Conservation (phyloP, 2,888 invertebrate genomes). For the Tuta absoluta region DNA sequence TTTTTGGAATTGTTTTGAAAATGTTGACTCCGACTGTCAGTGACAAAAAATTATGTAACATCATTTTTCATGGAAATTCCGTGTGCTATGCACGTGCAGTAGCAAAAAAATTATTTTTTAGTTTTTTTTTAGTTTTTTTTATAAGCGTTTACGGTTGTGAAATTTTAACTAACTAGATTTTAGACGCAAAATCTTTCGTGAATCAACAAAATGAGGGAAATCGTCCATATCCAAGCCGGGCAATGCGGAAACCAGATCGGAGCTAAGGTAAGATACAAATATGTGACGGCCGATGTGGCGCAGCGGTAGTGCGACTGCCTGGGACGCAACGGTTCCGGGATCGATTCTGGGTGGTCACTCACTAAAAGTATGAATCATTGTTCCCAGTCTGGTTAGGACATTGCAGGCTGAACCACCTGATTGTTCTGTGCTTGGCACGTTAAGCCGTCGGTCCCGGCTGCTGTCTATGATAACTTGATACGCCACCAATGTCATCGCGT, state of each 20-base stretch:
- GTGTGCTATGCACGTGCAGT: conserved; percentile 56
- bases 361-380: too few relatives aligned
- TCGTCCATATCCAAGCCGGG: conserved; percentile 90
- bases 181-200: conserved; percentile 57
- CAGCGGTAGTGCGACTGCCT: too few relatives aligned
- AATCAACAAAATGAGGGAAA: conserved; percentile 87
- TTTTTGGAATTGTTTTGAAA: conserved; percentile 29
- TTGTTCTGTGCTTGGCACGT: too few relatives aligned
- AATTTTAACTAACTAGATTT: conserved; percentile 47
- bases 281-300: too few relatives aligned
- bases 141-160: conserved; percentile 51
- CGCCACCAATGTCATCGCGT: too few relatives aligned
- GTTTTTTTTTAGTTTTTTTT: conserved; percentile 46
- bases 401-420: too few relatives aligned
- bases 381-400: too few relatives aligned
- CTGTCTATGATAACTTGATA: too few relatives aligned
- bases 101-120: conserved; percentile 34
- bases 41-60: conserved; percentile 49
- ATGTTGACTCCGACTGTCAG: conserved; percentile 33
- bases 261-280: conserved; percentile 69
- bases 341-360: too few relatives aligned
- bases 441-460: too few relatives aligned
- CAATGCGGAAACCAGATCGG: conserved; percentile 94
- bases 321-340: too few relatives aligned
- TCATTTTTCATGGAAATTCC: conserved; percentile 53